Evolutionary conservation across 2,888 invertebrate species (phyloP), one percentile per base, ranked within the genome.

Genomic region (Ochropacha duplaris): DNA sequence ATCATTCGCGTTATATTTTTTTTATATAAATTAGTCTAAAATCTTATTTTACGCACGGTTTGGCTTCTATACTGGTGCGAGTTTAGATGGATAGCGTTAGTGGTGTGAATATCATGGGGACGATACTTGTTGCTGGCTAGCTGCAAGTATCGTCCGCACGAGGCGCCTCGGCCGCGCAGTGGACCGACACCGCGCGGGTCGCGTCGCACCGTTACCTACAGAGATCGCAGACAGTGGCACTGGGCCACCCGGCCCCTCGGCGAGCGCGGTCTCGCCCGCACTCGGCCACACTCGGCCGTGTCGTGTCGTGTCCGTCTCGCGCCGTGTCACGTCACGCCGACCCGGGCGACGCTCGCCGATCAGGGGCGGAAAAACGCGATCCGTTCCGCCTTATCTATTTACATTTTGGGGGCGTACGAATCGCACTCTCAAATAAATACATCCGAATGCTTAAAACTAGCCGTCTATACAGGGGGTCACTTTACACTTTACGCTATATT

Each of bases 401-500:
- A 92, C 92, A 91, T 44, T 44, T 44, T 16, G 75, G 60, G 74
- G 87, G 87, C 86, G 83, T 72, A 78, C 88, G 88, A 83, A 87
- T 81, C 87, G 87, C 86, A 72, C 68, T 68, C 80, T 78, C 79
- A 80, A 90, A 92, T 92, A 92, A 92, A 92, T 92, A 92, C 88
- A 91, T 88, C 85, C 86, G 87, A 90, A 88, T 79, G 79, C 86
- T 91, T 90, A 92, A 68, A 82, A 66, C 88, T 92, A 91, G 87
- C 88, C 87, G 87, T 90, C 87, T 92, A 91, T 92, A 92, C 91
- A 92, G 79, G 79, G 77, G 73, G 90, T 92, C 91, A 91, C 87
- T 91, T 88, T 92, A 91, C 92, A 91, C 83, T 86, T 86, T 86
- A 83, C 80, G 79, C 89, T 92, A 91, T 91, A 92, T 92, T 79